Evolutionary conservation across 2,113 vertebrate species (phyloP).

Genomic region (Reinhardtius hippoglossoides): DNA sequence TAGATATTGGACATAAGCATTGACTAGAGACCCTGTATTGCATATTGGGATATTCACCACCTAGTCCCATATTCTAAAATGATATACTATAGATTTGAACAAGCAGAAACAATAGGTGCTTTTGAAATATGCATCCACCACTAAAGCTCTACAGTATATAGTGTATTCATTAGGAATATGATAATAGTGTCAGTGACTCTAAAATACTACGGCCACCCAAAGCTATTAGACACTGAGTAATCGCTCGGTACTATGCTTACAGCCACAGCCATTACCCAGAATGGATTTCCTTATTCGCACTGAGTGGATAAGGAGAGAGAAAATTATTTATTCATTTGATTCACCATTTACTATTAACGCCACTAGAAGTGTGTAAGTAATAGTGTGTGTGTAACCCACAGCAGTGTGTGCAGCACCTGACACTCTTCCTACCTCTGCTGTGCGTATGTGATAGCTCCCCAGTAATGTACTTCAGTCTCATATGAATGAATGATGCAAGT

Average conservation of each 20-base stretch:
- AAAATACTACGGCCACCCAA: not conserved
- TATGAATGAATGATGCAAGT: constrained; percentile 19
- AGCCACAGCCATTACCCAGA: constrained; percentile 11
- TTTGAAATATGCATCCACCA: not conserved
- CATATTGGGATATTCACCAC: no score
- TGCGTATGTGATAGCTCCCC: not conserved
- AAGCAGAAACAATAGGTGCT: not conserved
- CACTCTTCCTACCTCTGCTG: not conserved
- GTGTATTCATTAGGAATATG: not conserved
- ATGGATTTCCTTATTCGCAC: constrained; percentile 16
- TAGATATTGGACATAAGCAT: not conserved
- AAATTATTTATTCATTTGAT: constrained; percentile 22
- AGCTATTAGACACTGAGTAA: constrained; percentile 19
- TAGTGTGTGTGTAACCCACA: not conserved
- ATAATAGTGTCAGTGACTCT: constrained; percentile 17
- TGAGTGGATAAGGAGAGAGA: constrained; percentile 20
- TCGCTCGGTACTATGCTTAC: not conserved
- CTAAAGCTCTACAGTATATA: not conserved
- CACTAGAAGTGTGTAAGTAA: not conserved
- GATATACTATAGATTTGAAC: not conserved
- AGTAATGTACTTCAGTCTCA: not conserved
- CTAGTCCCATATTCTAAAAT: no score
- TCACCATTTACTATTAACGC: not conserved
- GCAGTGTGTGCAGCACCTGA: not conserved
- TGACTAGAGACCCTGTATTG: not conserved